Percentiles rank a stretch among this genome's conserved stretches.
Conservation (phyloP, 2,888 invertebrate genomes). For the Apotomis capreana region DNA sequence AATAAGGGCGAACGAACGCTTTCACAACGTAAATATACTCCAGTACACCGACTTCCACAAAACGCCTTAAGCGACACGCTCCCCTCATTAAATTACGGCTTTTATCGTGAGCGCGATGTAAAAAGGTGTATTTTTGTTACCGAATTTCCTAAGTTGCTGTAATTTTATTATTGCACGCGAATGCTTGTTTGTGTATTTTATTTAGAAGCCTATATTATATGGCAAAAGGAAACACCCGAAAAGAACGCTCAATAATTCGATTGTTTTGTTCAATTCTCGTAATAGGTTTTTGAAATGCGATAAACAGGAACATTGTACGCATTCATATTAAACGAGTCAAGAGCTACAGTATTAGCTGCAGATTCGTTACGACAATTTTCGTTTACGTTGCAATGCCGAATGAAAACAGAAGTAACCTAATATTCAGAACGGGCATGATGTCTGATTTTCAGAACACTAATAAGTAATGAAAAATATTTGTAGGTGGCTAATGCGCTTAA, state of each 20-base stretch:
- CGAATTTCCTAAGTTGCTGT: conserved; percentile 16
- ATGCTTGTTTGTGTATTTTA: conserved; percentile 19
- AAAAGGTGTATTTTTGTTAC: conserved; percentile 37
- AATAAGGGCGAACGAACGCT: conserved; percentile 45
- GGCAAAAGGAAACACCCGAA: background rate
- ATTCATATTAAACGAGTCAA: too few species aligned
- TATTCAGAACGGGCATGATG: too few species aligned
- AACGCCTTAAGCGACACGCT: background rate
- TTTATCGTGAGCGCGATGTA: conserved; percentile 5
- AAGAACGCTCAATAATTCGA: background rate
- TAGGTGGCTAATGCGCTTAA: too few species aligned
- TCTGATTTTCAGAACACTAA: too few species aligned
- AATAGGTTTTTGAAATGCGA: too few species aligned
- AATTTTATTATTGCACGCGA: conserved; percentile 30
- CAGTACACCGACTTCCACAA: background rate
- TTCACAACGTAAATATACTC: conserved; percentile 24
- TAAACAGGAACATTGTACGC: too few species aligned
- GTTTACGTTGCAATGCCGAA: too few species aligned
- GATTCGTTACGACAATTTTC: too few species aligned
- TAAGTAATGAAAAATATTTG: too few species aligned
- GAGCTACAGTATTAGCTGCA: too few species aligned
- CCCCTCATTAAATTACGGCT: background rate
- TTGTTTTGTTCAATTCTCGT: background rate
- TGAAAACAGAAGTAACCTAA: too few species aligned
- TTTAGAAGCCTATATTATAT: too few species aligned